Base-by-base conservation (phyloP, 2,113 vertebrate species). In the Xenopus borealis region DNA sequence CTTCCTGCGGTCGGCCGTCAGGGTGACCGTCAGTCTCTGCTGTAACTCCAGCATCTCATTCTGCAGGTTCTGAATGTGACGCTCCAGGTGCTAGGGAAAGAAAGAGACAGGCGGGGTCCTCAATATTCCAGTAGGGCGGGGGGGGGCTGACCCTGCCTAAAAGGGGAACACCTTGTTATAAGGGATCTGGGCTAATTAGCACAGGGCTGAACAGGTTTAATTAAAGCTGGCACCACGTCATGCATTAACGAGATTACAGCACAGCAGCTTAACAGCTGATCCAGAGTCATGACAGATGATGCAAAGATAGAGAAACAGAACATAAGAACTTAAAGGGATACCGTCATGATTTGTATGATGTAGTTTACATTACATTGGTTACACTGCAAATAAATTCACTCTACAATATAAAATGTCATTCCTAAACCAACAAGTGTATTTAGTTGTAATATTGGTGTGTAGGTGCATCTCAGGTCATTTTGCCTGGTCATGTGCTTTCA, bases 1-100 rank as follows among this genome's bases (percentile, higher is more conserved):
- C 59, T 92, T 92, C 84, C 89, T 91, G 69, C 83, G 84, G 80
- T 92, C 91, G 0, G 92, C 87, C 9, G 89, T 84, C 77, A 89
- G 79, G 3, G 89, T 89, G 19, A 91, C 86, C 0, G 86, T 86
- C 71, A 91, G 72, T 72, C 91, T 87, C 45, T 92, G 92, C 66
- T 92, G 92, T 6, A 92, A 68, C 67, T 86, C 89, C 23, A 92
- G 77, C 65, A 85, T 83, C 7, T 85, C 90, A 72, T 74, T 85
- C 82, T 92, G 92, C 3, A 92, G 79, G 55, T 66, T 82, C 76
- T 88, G 83, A 46, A 91, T 83, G 72, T 92, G 89, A 53, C 68
- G 84, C 76, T 93, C 92, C 10, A 86, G 88, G 40, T 90, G 88
- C 92, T 92, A 53, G 33, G 58, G 61, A 63, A 27, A 33, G 74